Evolutionary conservation across 2,113 vertebrate species (phyloP), one percentile per base, ranked within the genome.

Genomic region (Eleginops maclovinus): DNA sequence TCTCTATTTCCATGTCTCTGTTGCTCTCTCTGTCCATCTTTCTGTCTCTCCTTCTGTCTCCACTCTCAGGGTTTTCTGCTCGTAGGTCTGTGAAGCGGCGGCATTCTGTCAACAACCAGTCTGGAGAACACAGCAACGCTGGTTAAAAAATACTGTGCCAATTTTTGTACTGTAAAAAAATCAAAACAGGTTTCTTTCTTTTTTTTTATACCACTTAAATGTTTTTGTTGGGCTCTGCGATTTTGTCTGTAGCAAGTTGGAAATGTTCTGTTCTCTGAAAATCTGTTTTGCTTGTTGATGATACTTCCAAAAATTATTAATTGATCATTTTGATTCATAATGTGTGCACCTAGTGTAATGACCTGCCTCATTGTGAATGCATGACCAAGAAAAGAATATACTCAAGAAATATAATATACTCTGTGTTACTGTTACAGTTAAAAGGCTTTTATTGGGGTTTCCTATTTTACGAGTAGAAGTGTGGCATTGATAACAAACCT

Each of bases 1-100:
- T 87, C 74, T 89, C 74, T 84, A 17, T 88, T 63, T 73, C 72
- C 73, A 54, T 85, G 59, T 84, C 66, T 77, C 68, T 81, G 54
- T 77, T 65, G 16, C 67, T 71, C 65, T 72, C 55, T 59, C 46
- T 77, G 4, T 85, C 61, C 76, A 16, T 83, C 73, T 81, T 6
- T 60, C 63, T 83, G 19, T 78, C 55, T 75, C 14, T 89, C 28
- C 60, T 15, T 65, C 65, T 41, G 63, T 79, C 65, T 55, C 43
- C 21, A 67, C 54, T 90, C 76, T 15, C 90, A 95, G 95, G 92
- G 95, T 95, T 79, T 95, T 95, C 91, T 95, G 94, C 87, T 93
- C 89, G 13, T 95, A 95, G 87, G 85, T 84, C 31, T 9, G 7
- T 55, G 51, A 85, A 83, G 76, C 41, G 12, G 64, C 14, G 70